Conservation (phyloP, 1,140 invertebrate genomes). For the Mizuhopecten yessoensis region DNA sequence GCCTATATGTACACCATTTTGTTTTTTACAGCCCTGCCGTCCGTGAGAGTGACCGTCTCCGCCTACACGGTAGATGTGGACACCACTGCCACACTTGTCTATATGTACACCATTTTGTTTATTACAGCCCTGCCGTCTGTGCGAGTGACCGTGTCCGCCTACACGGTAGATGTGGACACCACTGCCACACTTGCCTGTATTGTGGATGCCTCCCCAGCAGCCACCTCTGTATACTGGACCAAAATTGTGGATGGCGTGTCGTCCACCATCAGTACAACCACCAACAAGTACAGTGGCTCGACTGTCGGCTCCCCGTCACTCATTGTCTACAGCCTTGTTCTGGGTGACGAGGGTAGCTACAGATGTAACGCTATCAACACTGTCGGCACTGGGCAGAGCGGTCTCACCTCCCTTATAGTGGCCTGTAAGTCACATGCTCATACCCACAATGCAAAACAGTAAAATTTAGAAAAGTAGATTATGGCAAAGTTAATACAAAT, state of each 20-base stretch:
- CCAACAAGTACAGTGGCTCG: conserved; percentile 47
- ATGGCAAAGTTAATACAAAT: no score
- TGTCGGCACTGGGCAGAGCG: conserved; percentile 55
- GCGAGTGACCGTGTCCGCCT: conserved; percentile 43
- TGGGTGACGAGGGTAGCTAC: conserved; percentile 51
- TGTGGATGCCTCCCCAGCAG: conserved; percentile 48
- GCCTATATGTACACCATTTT: no score
- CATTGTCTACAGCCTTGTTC: conserved; percentile 45
- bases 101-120: no score
- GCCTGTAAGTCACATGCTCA: conserved; percentile 18
- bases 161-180: conserved; percentile 43
- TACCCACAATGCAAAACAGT: no score
- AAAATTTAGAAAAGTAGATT: no score
- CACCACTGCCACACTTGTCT: conserved; percentile 47
- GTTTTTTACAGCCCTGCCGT: conserved; percentile 49
- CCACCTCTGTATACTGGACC: conserved; percentile 49
- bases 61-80: conserved; percentile 46
- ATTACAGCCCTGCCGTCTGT: conserved; percentile 54
- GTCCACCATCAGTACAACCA: conserved; percentile 8
- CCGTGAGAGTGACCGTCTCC: conserved; percentile 47
- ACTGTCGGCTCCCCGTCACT: conserved; percentile 43
- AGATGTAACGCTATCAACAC: conserved; percentile 50
- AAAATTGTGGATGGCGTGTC: conserved; percentile 42
- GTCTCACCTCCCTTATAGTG: conserved; percentile 37
- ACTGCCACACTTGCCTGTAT: conserved; percentile 52